A percentile compares a stretch with the other conserved stretches of the same genome.
phyloP scores from a whole-genome alignment of 2,113 vertebrate species.

The Ovis canadensis region DNA sequence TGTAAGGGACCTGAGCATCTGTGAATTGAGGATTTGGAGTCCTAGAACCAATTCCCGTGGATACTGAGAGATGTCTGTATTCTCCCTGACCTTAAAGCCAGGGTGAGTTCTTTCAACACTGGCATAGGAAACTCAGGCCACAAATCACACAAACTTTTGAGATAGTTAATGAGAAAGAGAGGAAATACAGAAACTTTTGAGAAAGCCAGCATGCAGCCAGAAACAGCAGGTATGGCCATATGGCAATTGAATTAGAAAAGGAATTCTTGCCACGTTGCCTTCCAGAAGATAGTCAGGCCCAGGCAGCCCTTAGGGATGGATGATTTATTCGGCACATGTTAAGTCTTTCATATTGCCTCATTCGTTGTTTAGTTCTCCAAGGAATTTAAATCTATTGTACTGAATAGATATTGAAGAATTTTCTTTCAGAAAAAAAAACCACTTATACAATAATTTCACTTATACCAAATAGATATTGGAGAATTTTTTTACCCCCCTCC shows the following conservation, averaged over 20 bases:
- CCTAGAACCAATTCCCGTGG: background rate
- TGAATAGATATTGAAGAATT: background rate
- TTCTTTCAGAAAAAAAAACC: background rate
- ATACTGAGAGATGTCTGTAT: background rate
- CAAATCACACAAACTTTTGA: slow-evolving; percentile 1
- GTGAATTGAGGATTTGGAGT: background rate
- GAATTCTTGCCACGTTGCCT: slow-evolving; percentile 14
- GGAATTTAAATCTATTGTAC: slow-evolving; percentile 19
- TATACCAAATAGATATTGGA: background rate
- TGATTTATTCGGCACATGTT: background rate
- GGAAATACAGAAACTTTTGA: slow-evolving; percentile 30
- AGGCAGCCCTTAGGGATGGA: background rate
- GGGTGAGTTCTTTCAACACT: background rate
- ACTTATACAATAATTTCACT: background rate
- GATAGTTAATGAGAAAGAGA: background rate
- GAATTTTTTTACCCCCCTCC: background rate
- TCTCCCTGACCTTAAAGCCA: background rate
- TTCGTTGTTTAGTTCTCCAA: background rate
- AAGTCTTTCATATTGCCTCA: background rate
- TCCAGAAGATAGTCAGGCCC: slow-evolving; percentile 2
- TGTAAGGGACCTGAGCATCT: background rate
- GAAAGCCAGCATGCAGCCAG: slow-evolving; percentile 42
- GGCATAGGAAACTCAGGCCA: background rate
- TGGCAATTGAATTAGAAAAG: slow-evolving; percentile 61
- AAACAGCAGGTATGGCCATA: slow-evolving; percentile 67